Base-by-base conservation (phyloP, 2,113 vertebrate genomes). In the Telmatochromis brichardi region DNA sequence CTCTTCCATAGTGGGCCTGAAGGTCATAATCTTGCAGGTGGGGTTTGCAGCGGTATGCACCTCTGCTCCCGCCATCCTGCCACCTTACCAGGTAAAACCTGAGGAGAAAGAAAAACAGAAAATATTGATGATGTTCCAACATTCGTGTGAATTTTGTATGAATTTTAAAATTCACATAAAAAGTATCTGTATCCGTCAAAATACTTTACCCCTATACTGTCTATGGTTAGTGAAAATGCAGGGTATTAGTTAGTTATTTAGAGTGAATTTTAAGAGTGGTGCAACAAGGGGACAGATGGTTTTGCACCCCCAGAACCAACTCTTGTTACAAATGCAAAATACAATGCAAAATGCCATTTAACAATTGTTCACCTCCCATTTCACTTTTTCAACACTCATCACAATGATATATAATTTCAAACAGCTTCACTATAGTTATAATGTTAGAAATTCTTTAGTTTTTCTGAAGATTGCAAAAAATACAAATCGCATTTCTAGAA, bases 1-100 rank as follows among this genome's bases (percentile, higher is more conserved):
- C 93, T 99, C 98, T 91, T 98, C 98, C 97, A 98, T 96, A 5
- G 97, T 97, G 82, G 98, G 98, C 89, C 96, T 96, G 95, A 99
- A 99, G 89, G 97, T 99, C 98, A 99, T 99, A 57, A 99, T 99
- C 96, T 99, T 99, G 96, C 98, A 99, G 92, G 97, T 95, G 93
- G 97, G 96, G 84, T 99, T 99, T 83, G 96, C 97, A 92, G 97
- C 96, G 94, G 94, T 93, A 73, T 93, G 97, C 35, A 89, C 96
- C 92, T 93, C 94, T 76, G 92, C 94, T 88, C 94, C 94, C 94
- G 98, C 97, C 98, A 99, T 99, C 92, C 93, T 96, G 93, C 92
- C 71, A 40, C 89, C 89, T 93, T 88, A 85, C 90, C 86, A 87
- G 88, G 87, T 86, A 63, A 33, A 89, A 86, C 80, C 93, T 94